A percentile compares a stretch with the other conserved stretches of the same genome.
Conservation (phyloP, 2,888 invertebrate genomes). For the Himalopsyche tibetana region DNA sequence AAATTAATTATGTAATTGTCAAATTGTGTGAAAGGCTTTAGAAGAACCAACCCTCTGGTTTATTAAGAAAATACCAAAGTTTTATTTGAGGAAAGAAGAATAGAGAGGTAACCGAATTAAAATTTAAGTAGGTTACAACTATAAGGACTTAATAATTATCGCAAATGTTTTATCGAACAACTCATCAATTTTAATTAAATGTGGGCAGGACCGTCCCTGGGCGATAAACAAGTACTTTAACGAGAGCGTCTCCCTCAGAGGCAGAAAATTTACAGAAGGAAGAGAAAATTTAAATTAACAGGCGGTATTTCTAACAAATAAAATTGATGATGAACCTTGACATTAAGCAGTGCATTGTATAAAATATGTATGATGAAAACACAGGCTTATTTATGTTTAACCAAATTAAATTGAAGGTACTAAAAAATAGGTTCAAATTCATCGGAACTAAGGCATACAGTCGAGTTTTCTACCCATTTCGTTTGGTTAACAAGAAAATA, state of each 20-base stretch:
- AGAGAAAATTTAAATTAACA: slow-evolving; percentile 38
- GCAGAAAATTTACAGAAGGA: neutral
- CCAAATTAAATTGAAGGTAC: no score
- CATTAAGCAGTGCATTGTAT: no score
- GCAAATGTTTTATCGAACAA: slow-evolving; percentile 60
- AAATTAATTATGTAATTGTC: slow-evolving; percentile 47
- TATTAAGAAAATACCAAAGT: slow-evolving; percentile 42
- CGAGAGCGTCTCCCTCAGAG: neutral
- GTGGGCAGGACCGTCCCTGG: slow-evolving; percentile 39
- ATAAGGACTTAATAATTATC: slow-evolving; percentile 59
- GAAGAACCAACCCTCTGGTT: slow-evolving; percentile 33
- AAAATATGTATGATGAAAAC: no score
- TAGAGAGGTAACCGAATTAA: slow-evolving; percentile 5
- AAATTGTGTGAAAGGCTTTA: slow-evolving; percentile 47
- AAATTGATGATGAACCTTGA: neutral
- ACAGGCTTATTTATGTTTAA: no score
- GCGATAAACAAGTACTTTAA: slow-evolving; percentile 16
- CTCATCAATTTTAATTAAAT: slow-evolving; percentile 63
- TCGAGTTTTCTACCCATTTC: no score
- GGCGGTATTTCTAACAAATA: neutral
- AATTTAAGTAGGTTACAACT: slow-evolving; percentile 48
- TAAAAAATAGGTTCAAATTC: no score
- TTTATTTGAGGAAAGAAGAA: slow-evolving; percentile 25
- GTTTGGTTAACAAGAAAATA: no score
- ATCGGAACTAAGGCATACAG: no score